These are phyloP conservation scores for Ibycter americanus DNA, from an alignment of 2,797 vertebrate genomes.

Conservation along the genomic window DNA sequence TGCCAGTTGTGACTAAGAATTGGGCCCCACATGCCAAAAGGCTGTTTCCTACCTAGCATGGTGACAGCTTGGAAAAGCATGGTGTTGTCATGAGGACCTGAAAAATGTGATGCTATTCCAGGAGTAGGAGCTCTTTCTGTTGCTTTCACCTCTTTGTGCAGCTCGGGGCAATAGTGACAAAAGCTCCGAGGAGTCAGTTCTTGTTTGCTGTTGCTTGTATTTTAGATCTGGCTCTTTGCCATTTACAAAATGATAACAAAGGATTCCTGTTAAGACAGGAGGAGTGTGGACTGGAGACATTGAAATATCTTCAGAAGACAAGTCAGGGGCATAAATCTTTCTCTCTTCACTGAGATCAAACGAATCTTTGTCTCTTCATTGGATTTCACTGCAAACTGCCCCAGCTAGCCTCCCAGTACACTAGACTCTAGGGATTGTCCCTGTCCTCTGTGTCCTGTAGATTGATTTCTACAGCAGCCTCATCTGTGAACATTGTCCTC, in stretches of 20 bases:
- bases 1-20: not conserved
- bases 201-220: not conserved
- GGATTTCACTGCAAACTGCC: not conserved
- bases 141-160: not conserved
- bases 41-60: not conserved
- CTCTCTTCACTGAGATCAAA: not conserved
- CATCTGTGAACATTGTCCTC: not conserved
- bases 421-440: not conserved
- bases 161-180: not conserved
- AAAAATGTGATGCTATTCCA: not conserved
- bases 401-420: not conserved
- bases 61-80: not conserved
- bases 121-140: not conserved
- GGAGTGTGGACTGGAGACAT: not conserved
- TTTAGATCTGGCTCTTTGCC: not conserved
- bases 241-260: not conserved
- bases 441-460: not conserved
- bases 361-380: not conserved
- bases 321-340: not conserved
- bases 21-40: not conserved
- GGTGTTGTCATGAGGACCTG: not conserved
- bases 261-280: not conserved
- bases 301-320: not conserved
- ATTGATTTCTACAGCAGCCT: not conserved
- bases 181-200: not conserved